Evolutionary conservation across 2,113 vertebrate species (phyloP), one percentile per base, ranked within the genome.

Genomic region (Solea solea): DNA sequence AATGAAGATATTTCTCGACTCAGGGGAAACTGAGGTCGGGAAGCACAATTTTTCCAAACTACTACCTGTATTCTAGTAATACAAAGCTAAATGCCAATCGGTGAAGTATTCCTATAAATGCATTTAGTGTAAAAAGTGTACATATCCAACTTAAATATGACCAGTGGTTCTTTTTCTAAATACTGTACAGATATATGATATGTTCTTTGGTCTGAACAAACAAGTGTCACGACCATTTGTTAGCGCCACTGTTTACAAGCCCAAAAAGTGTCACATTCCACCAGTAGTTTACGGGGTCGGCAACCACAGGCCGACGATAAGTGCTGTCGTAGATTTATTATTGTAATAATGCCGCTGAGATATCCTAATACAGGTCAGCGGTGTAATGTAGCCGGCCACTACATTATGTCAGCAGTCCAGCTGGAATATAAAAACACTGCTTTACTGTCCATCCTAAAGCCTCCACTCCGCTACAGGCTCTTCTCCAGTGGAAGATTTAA

Each of bases 401-500:
- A 50, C 67, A 57, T 57, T 82, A 72, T 84, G 64, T 86, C 63
- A 62, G 28, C 73, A 51, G 66, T 84, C 54, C 53, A 64, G 50
- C 58, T 77, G 58, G 25, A 68, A 55, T 72, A 78, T 87, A 80
- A 90, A 91, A 85, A 58, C 69, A 59, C 48, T 54, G 64, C 69
- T 74, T 84, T 76, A 85, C 74, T 39, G 58, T 85, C 74, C 66
- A 55, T 70, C 79, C 69, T 44, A 50, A 73, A 78, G 73, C 58
- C 60, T 74, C 51, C 21, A 44, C 49, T 42, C 60, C 60, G 68
- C 62, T 77, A 61, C 44, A 14, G 45, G 74, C 86, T 85, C 77
- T 80, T 87, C 75, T 79, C 69, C 28, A 49, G 55, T 50, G 66
- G 27, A 59, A 83, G 64, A 89, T 88, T 89, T 86, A 90, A 58